Base-by-base conservation (phyloP, 2,888 invertebrate genomes). In the Troides helena region DNA sequence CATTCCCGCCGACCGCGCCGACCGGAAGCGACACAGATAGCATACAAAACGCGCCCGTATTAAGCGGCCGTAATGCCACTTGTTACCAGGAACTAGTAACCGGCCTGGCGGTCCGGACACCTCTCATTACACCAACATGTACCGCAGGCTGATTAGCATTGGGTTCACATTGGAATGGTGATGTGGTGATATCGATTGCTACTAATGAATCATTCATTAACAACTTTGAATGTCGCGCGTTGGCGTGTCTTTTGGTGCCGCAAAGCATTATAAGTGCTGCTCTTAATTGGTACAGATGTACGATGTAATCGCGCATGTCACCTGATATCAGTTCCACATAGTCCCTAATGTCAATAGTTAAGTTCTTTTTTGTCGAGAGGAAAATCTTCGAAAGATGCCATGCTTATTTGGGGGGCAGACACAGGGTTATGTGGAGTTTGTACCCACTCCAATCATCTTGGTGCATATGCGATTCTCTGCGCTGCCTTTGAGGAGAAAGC, bases 1-100 rank as follows among this genome's bases (percentile, higher is more conserved):
- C 39, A 46, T 30, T 17, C 50, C 21, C 39, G n/a, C 25, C 58
- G 21, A 8, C 6, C 62, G 14, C 18, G 30, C 50, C 43, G 62
- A 21, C 69, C 69, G 65, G 69, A 69, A 69, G 56, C 56, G 65
- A 2, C 67, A 10, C 56, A 30, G 36, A 53, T 64, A 50, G 69
- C 64, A 69, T 69, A 69, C 61, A 65, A 69, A 39, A 69, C 69
- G 62, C 63, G 65, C 57, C 62, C 65, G 63, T 68, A 58, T 69
- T 65, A 60, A 67, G 61, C 63, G 63, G 50, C 62, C 65, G 63
- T 78, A 74, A 76, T 77, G 77, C 74, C 69, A 71, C 72, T 56
- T 65, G 71, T 62, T 74, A 74, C 73, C 43, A 75, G 72, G 73
- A 71, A 74, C 63, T 25, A 71, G 73, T 75, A 69, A 73, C 68